Conservation (phyloP, 1,140 invertebrate species). For the Grapholita molesta region DNA sequence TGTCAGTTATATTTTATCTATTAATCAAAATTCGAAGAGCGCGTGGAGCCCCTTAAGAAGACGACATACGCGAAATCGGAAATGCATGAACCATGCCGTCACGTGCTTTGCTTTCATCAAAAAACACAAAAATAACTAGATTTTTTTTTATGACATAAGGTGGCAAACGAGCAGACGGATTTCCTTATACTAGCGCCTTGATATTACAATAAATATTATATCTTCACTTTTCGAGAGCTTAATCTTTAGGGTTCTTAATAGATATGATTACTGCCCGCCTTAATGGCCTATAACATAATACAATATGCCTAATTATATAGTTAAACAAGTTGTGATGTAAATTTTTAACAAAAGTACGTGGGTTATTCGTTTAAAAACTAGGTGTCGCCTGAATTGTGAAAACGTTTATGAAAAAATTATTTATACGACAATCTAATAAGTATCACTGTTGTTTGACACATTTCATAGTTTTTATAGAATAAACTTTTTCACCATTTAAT, state of each 20-base stretch:
- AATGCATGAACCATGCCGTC: too few relatives aligned
- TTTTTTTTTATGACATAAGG: too few relatives aligned
- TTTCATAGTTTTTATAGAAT: constrained; percentile 24
- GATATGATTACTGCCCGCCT: constrained; percentile 47
- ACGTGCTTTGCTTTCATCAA: too few relatives aligned
- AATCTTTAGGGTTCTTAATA: not conserved
- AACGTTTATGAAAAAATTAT: constrained; percentile 32
- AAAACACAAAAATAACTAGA: too few relatives aligned
- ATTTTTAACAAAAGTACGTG: constrained; percentile 33
- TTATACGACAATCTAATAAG: constrained; percentile 24
- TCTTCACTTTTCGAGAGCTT: not conserved
- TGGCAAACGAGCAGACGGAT: too few relatives aligned
- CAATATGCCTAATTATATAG: constrained; percentile 39
- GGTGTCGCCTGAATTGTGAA: constrained; percentile 55
- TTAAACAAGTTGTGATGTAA: constrained; percentile 29
- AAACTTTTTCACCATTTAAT: not conserved
- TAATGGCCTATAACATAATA: constrained; percentile 57
- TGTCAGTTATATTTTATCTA: too few relatives aligned
- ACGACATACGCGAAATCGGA: too few relatives aligned
- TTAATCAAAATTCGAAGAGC: too few relatives aligned
- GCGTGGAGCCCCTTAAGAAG: too few relatives aligned
- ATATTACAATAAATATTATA: too few relatives aligned
- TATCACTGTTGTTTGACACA: constrained; percentile 37
- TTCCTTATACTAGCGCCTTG: too few relatives aligned
- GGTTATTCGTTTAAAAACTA: constrained; percentile 47